Conservation (phyloP, 2,888 invertebrate genomes). For the Halictus quadricinctus region DNA sequence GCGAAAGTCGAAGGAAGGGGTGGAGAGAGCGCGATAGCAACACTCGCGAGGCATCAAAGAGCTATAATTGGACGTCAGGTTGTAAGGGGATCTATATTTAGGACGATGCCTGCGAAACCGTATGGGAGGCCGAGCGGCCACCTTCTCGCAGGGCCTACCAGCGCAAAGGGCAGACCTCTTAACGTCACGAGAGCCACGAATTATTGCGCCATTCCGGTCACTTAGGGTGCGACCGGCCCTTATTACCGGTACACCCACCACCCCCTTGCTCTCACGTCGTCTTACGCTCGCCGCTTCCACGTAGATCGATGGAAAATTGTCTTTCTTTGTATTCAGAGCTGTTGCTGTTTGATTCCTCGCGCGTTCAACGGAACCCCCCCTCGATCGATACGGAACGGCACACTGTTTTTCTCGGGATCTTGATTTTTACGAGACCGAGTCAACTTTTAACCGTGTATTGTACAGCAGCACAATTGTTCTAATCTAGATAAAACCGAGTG, state of each 20-base stretch:
- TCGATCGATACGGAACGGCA: neutral
- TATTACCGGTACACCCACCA: constrained; percentile 74
- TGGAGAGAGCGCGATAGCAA: constrained; percentile 53
- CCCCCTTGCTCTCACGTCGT: constrained; percentile 39
- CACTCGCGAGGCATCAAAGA: constrained; percentile 78
- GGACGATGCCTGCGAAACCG: constrained; percentile 75
- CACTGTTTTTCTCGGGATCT: neutral
- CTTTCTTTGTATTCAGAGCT: constrained; percentile 4
- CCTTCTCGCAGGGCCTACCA: constrained; percentile 67
- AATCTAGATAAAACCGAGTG: neutral
- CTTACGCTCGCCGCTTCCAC: constrained; percentile 26
- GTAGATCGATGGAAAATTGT: constrained; percentile 56
- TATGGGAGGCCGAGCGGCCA: constrained; percentile 66
- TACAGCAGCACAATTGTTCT: neutral
- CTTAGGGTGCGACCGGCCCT: constrained; percentile 80
- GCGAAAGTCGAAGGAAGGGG: constrained; percentile 35
- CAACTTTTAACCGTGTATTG: neutral
- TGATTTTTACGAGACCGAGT: neutral
- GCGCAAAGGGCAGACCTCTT: constrained; percentile 78
- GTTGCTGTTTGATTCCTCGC: neutral
- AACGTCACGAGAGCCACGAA: constrained; percentile 81
- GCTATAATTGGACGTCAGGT: constrained; percentile 80
- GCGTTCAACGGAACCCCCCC: neutral
- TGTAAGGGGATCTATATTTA: constrained; percentile 79
- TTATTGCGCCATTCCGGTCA: constrained; percentile 82